Evolutionary conservation across 2,113 vertebrate genomes (phyloP).

Genomic region (Paratilapia polleni): DNA sequence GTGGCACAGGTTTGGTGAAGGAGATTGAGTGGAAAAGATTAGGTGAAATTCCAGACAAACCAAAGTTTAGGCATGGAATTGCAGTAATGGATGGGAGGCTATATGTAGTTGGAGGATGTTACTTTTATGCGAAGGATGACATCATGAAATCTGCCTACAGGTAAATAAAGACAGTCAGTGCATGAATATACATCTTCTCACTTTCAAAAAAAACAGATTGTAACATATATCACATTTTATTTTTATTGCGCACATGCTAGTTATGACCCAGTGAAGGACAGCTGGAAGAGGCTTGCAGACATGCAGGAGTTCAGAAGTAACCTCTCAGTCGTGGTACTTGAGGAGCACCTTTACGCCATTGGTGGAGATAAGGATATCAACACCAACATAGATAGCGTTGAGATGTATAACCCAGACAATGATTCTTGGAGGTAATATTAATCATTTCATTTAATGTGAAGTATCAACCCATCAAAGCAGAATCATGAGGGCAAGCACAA

Average conservation of each 20-base stretch:
- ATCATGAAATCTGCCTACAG: conserved; percentile 88
- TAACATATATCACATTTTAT: not conserved
- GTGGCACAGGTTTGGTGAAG: conserved; percentile 86
- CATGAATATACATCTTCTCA: not conserved
- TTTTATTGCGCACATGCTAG: conserved; percentile 10
- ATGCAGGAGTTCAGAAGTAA: conserved; percentile 81
- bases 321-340: conserved; percentile 67
- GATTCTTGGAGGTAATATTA: conserved; percentile 79
- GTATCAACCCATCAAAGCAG: not conserved
- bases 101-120: conserved; percentile 88
- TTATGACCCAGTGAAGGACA: conserved; percentile 68
- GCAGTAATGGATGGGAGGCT: conserved; percentile 77
- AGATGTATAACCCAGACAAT: conserved; percentile 73
- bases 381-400: conserved; percentile 77
- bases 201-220: not conserved
- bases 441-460: not conserved
- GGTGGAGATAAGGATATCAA: conserved; percentile 80
- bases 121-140: conserved; percentile 84
- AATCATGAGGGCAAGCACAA: not conserved
- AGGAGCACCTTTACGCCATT: conserved; percentile 70
- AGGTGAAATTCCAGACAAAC: conserved; percentile 83
- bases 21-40: conserved; percentile 88
- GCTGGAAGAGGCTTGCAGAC: conserved; percentile 76
- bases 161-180: conserved; percentile 65
- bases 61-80: conserved; percentile 88